Evolutionary conservation across 92 coral and sea anemone genomes (phyloP), one percentile per base, ranked within the genome.

Genomic region (Actinernus sp.): DNA sequence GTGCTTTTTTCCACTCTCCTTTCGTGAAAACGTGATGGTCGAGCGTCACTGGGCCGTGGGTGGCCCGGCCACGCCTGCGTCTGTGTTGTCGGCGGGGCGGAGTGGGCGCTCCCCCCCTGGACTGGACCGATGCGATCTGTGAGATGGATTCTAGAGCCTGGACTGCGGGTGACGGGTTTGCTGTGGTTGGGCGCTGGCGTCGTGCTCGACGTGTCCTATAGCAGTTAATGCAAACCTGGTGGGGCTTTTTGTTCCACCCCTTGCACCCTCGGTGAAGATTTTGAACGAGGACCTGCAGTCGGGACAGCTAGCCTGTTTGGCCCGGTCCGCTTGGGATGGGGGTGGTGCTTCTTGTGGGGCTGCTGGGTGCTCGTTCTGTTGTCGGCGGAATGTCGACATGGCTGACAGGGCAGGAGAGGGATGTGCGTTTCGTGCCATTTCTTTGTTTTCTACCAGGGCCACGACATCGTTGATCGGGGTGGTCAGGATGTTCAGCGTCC

Each of bases 401-500:
- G 81, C 85, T 0, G 81, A 84, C 26, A 76, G 61, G 63, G 47
- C 36, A 9, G 93, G 51, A 6, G 89, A 71, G 0, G 76, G 83
- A 2, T 82, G 77, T 43, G 94, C 79, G 45, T 76, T 82, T 1
- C 86, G 73, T 11, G 82, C 85, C 88, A 68, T 88, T 49, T 88
- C 86, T 31, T 82, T 88, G 49, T 18, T 54, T 27, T 84, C 85
- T 0, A 77, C 85, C 7, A 84, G 59, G 3, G 90, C 55, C 24
- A 84, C 57, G 4, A 77, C 90, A 1, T 77, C 81, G 41, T 70
- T 74, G 4, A 82, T 74, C 0, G 83, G 61, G 5, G 23, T 81
- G 18, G 70, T 3, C 0, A 87, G 71, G 67, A 75, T 75, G 49
- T 55, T 59, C 8, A 2, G 22, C 12, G 58, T 63, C 20, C 84